Evolutionary conservation across 2,797 vertebrate species (phyloP).

Genomic region (Eurystomus glaucurus): DNA sequence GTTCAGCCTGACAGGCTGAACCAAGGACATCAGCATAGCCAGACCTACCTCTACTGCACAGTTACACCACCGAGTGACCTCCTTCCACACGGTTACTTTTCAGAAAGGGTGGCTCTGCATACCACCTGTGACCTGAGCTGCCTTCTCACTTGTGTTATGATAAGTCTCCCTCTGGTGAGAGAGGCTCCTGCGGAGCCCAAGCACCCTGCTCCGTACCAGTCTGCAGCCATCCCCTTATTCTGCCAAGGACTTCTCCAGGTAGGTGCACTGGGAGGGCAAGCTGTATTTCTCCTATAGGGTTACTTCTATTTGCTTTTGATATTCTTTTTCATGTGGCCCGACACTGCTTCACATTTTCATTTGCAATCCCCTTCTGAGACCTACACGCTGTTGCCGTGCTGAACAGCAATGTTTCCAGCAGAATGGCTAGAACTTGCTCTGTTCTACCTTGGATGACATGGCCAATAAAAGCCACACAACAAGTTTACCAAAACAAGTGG

Average conservation of each 20-base stretch:
- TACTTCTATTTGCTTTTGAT: neutral
- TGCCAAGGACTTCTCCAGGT: neutral
- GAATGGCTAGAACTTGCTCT: neutral
- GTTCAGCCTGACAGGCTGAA: neutral
- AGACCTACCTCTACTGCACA: neutral
- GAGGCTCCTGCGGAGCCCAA: neutral
- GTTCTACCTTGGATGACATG: neutral
- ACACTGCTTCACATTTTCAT: neutral
- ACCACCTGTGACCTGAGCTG: neutral
- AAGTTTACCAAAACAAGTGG: neutral
- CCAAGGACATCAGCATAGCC: neutral
- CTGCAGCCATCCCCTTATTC: neutral
- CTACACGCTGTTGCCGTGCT: neutral
- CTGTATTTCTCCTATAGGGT: neutral
- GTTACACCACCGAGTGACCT: neutral
- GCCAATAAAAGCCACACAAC: neutral
- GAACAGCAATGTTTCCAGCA: neutral
- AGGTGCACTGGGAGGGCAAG: neutral
- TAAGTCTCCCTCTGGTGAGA: neutral
- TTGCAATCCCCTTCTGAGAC: neutral
- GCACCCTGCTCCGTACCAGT: neutral
- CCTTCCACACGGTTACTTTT: neutral
- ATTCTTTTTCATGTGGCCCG: neutral
- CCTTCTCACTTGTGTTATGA: rapidly evolving
- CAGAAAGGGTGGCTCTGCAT: neutral